phyloP scores from a whole-genome alignment of 2,113 vertebrate species.

The Syrmaticus mikado region DNA sequence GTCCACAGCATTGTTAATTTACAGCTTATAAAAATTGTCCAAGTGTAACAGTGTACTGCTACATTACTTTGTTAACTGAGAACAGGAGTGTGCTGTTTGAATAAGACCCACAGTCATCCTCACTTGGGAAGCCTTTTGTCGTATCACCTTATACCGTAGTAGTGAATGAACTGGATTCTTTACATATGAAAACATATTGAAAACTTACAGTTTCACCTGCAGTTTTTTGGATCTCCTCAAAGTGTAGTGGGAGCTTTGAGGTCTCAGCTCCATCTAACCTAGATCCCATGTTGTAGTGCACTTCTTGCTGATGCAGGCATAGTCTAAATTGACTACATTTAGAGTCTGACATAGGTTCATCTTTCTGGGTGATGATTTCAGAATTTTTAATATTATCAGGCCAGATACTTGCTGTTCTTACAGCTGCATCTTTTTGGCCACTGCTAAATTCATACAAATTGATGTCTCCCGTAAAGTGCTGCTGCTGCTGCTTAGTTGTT shows the following conservation, averaged over 20 bases:
- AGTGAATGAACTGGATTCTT: neutral
- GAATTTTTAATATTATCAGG: neutral
- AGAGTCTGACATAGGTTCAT: neutral
- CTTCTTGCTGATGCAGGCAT: neutral
- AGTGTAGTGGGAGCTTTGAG: rapidly evolving
- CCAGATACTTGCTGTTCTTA: neutral
- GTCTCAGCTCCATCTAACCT: neutral
- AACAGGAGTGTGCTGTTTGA: neutral
- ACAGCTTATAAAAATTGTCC: neutral
- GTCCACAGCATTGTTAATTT: neutral
- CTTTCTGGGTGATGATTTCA: neutral
- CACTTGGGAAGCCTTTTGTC: neutral
- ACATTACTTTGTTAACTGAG: rapidly evolving
- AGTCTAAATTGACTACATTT: neutral
- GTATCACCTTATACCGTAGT: neutral
- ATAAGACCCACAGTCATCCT: rapidly evolving
- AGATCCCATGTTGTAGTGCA: neutral
- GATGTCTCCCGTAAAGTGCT: neutral
- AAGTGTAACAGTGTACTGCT: neutral
- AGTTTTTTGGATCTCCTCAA: neutral
- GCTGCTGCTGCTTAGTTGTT: neutral
- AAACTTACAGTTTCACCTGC: neutral
- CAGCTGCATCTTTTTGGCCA: neutral
- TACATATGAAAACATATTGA: neutral
- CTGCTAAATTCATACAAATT: neutral